phyloP scores from a whole-genome alignment of 2,113 vertebrate species.

The Charina bottae region DNA sequence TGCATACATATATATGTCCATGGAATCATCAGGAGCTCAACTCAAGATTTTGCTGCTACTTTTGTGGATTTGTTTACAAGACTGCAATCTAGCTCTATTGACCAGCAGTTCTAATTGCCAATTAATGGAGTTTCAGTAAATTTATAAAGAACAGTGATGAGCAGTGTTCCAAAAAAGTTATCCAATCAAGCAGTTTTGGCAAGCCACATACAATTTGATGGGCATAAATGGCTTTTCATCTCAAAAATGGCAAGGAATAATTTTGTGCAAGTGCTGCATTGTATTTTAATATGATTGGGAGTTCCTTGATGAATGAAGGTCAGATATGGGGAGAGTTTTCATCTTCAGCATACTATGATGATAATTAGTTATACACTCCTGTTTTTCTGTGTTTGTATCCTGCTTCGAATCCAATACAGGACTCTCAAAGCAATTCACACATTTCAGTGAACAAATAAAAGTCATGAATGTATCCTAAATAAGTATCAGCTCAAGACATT shows the following conservation, averaged over 20 bases:
- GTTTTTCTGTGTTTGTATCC: neutral
- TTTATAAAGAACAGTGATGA: neutral
- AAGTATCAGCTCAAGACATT: neutral
- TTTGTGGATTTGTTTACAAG: neutral
- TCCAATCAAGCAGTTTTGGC: neutral
- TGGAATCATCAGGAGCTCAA: neutral
- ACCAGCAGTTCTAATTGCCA: neutral
- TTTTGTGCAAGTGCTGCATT: neutral
- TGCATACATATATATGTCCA: neutral
- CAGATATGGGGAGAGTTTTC: neutral
- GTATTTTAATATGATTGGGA: neutral
- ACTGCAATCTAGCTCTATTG: neutral
- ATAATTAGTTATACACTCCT: neutral
- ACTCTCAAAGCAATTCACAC: neutral
- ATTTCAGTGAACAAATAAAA: conserved; percentile 3
- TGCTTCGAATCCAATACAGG: neutral
- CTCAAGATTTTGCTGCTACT: neutral
- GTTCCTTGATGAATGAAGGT: neutral
- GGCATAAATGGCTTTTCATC: conserved; percentile 18
- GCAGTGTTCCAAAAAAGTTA: conserved; percentile 3
- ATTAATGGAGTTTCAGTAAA: conserved; percentile 9
- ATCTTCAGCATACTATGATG: neutral
- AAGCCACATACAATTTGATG: conserved; percentile 3
- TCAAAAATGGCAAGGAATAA: conserved; percentile 4
- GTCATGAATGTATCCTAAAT: neutral